These are phyloP conservation scores for Pharmacophagus antenor DNA, from an alignment of 2,888 invertebrate genomes.

Conservation along the genomic window DNA sequence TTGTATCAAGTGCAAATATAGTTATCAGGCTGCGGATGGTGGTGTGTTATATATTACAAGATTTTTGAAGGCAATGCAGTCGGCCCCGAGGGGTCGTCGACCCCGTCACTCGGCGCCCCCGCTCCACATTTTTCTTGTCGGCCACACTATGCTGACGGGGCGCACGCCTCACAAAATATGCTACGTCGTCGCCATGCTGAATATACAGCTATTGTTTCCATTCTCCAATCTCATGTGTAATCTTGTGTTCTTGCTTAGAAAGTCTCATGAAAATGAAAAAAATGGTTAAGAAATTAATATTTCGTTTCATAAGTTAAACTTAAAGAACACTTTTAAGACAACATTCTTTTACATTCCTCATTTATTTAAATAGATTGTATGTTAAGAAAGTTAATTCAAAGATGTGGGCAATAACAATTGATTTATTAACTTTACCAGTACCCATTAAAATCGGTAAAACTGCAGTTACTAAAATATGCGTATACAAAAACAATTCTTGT, in stretches of 20 bases:
- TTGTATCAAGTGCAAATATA: constrained; percentile 42
- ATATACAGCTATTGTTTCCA: constrained; percentile 70
- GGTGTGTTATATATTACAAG: constrained; percentile 61
- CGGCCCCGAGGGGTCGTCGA: constrained; percentile 59
- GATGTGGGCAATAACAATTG: too few relatives aligned
- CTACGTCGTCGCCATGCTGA: constrained; percentile 67
- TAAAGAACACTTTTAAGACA: not conserved
- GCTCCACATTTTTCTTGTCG: constrained; percentile 75
- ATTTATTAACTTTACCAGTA: too few relatives aligned
- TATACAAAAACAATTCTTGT: too few relatives aligned
- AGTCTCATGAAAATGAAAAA: constrained; percentile 31
- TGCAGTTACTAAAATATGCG: too few relatives aligned
- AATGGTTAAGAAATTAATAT: not conserved
- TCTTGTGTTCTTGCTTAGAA: constrained; percentile 50
- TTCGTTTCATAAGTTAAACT: not conserved
- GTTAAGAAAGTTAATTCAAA: too few relatives aligned
- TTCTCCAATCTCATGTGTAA: constrained; percentile 72
- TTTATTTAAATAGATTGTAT: too few relatives aligned
- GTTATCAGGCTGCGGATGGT: constrained; percentile 55
- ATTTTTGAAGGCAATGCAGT: constrained; percentile 47
- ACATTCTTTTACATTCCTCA: too few relatives aligned
- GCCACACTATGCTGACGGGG: constrained; percentile 62
- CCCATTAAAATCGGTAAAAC: too few relatives aligned
- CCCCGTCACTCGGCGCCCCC: constrained; percentile 58
- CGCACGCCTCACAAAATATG: constrained; percentile 57